phyloP scores from a whole-genome alignment of 2,113 vertebrate species.

The Podocnemis expansa region DNA sequence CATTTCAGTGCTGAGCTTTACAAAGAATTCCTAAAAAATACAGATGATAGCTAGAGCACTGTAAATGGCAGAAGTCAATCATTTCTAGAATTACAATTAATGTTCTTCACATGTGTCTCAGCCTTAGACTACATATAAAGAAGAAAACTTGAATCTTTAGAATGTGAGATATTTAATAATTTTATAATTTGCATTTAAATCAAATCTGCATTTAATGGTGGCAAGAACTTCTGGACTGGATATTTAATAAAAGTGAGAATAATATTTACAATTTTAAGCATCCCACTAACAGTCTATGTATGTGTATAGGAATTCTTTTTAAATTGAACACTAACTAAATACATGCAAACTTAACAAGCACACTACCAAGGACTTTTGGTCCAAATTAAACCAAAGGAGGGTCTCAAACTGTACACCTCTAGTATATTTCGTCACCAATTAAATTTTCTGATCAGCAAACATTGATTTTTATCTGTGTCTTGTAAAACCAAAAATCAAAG shows the following conservation, averaged over 20 bases:
- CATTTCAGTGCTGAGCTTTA: background rate
- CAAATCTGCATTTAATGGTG: background rate
- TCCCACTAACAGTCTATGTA: background rate
- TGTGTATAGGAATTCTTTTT: background rate
- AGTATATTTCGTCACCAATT: background rate
- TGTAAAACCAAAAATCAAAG: background rate
- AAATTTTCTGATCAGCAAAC: background rate
- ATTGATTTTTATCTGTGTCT: background rate
- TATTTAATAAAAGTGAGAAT: background rate
- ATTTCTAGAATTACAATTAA: background rate
- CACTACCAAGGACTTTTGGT: background rate
- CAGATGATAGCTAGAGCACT: background rate
- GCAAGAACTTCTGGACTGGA: background rate
- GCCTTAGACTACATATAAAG: rapidly evolving
- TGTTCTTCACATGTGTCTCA: background rate
- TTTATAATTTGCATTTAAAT: background rate
- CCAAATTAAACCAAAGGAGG: background rate
- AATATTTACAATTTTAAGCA: background rate
- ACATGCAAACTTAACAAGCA: background rate
- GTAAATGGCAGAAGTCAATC: background rate
- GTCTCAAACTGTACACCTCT: background rate
- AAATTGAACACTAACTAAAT: background rate
- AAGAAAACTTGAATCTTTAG: background rate
- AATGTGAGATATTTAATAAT: background rate
- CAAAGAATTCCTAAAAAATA: background rate